Evolutionary conservation across 2,113 vertebrate species (phyloP), one percentile per base, ranked within the genome.

Genomic region (Gasterosteus nipponicus): DNA sequence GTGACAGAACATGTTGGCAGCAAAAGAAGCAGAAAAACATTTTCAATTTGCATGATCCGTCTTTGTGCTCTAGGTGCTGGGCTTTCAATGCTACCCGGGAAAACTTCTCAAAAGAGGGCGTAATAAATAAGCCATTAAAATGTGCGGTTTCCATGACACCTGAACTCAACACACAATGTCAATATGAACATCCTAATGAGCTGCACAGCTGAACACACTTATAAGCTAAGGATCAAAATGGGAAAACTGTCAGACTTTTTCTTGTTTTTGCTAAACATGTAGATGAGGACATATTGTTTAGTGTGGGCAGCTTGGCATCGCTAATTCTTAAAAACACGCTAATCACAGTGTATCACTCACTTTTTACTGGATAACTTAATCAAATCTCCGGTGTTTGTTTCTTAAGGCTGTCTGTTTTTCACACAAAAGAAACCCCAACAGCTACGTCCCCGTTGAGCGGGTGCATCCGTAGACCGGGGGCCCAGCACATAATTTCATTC

Each of bases 31-130:
- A 33, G 39, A 70, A 73, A 89, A 82, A 63, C 41, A 57, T 53
- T 73, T 69, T 80, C 54, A 70, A 68, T 86, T 86, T 86, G 82
- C 67, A 78, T 86, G 76, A 80, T 80, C 80, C 63, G 38, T 80
- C 78, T 83, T 80, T 79, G 79, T 80, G 64, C 66, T 81, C 51
- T 67, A 67, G 73, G 51, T 69, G 42, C 67, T 57, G 26, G 31
- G 61, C 75, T 81, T 83, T 74, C 33, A 49, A 61, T 73, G 44
- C 54, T 68, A 67, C 54, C 63, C 68, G 33, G 22, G 47, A 76
- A 78, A 56, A 47, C 56, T 41, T 69, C 15, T 49, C 26, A 60
- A 81, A 75, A 75, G 71, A 73, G 63, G 11, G 15, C 12, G 74
- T 54, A 53, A 73, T 44, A 87, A 85, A 80, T 29, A 68, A 59